These are phyloP conservation scores for Onychomys torridus DNA, from an alignment of 2,797 vertebrate species.

Conservation along the genomic window DNA sequence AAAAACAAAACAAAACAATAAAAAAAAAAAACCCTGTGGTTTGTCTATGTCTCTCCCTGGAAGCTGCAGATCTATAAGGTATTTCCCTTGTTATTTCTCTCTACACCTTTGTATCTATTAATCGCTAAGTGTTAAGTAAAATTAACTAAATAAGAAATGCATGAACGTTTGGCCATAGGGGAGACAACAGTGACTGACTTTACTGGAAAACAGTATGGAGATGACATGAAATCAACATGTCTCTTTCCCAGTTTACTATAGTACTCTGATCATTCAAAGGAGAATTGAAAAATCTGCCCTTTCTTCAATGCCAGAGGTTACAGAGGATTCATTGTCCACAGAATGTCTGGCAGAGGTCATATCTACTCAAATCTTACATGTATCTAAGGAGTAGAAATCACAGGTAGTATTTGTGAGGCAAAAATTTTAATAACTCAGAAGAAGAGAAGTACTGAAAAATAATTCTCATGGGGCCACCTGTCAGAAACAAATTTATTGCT, in stretches of 20 bases:
- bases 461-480: not conserved
- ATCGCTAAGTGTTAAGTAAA: not conserved
- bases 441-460: not conserved
- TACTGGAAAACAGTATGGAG: not conserved
- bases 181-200: not conserved
- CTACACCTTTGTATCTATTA: not conserved
- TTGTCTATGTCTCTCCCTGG: not conserved
- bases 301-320: not conserved
- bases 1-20: not conserved
- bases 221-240: not conserved
- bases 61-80: not conserved
- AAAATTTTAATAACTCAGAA: conserved; percentile 43
- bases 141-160: not conserved
- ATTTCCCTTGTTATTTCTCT: not conserved
- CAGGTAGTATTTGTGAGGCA: not conserved
- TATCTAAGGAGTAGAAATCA: not conserved
- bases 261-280: not conserved
- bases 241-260: not conserved
- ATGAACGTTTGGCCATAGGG: not conserved
- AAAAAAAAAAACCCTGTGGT: not conserved
- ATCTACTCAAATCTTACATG: not conserved
- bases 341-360: not conserved
- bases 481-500: not conserved
- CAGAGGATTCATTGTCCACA: not conserved
- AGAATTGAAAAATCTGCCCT: not conserved